Percentiles rank a stretch among this genome's conserved stretches.
Evolutionary conservation across 2,888 invertebrate genomes (phyloP).

Genomic region (Cephus pulcher): DNA sequence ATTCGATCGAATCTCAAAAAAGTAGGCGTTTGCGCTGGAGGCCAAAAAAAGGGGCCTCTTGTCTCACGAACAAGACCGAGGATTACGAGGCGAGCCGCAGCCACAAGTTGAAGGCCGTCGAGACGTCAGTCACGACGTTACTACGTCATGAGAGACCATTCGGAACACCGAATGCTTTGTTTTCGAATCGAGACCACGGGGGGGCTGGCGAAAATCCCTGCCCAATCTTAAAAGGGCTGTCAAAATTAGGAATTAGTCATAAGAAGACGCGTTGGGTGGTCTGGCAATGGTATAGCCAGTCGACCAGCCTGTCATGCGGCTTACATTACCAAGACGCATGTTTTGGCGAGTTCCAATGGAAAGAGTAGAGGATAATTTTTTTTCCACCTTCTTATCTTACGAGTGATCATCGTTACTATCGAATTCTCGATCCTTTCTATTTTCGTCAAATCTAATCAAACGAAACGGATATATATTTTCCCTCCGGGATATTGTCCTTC

Average conservation of each 20-base stretch:
- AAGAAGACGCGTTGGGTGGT: not conserved
- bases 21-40: not conserved
- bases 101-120: slow-evolving; percentile 7
- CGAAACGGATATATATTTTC: not conserved
- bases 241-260: slow-evolving; percentile 7
- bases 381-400: not conserved
- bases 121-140: slow-evolving; percentile 1
- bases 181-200: slow-evolving; percentile 2
- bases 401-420: not conserved
- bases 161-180: not conserved
- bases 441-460: not conserved
- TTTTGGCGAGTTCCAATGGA: not conserved
- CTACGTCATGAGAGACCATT: not conserved
- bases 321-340: not conserved
- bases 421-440: not conserved
- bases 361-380: not conserved
- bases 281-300: not conserved
- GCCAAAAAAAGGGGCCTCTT: slow-evolving; percentile 1
- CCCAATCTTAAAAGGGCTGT: slow-evolving; percentile 8
- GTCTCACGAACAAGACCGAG: not conserved
- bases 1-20: not conserved
- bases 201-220: slow-evolving; percentile 4
- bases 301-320: not conserved
- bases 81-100: not conserved
- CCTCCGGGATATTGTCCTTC: not conserved